These are phyloP conservation scores for Oedothorax gibbosus DNA, from an alignment of 1,140 invertebrate genomes.

Conservation along the genomic window DNA sequence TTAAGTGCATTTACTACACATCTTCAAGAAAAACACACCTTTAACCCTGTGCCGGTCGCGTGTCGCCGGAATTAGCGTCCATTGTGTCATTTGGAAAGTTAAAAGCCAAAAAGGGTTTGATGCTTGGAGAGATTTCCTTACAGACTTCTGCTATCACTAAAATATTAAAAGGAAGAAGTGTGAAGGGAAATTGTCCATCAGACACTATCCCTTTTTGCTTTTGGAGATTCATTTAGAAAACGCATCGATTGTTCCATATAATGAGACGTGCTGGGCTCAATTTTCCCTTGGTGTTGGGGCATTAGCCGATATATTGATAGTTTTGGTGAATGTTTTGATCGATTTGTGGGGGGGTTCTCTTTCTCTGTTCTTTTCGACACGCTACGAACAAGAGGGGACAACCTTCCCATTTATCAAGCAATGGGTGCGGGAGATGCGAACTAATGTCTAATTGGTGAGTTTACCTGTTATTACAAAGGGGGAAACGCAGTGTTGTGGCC, in stretches of 20 bases:
- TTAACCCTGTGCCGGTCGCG: not conserved
- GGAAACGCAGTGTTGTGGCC: no score
- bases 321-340: conserved; percentile 51
- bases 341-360: conserved; percentile 20
- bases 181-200: no score
- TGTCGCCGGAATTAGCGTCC: conserved; percentile 47
- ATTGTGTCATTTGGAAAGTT: conserved; percentile 24
- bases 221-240: conserved; percentile 21
- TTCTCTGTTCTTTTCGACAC: conserved; percentile 15
- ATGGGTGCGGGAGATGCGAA: not conserved
- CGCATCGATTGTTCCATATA: conserved; percentile 46
- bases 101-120: no score
- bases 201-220: no score
- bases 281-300: conserved; percentile 44
- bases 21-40: no score
- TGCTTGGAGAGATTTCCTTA: no score
- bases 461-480: no score
- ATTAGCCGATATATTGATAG: conserved; percentile 56
- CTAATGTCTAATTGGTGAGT: no score
- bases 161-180: no score
- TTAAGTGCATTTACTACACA: no score
- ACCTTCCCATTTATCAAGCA: conserved; percentile 38
- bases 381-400: conserved; percentile 15
- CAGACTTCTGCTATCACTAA: no score
- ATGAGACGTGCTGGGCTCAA: conserved; percentile 41